A percentile compares a stretch with the other conserved stretches of the same genome.
Conservation (phyloP, 2,113 vertebrate genomes). For the Rhinolophus ferrumequinum region DNA sequence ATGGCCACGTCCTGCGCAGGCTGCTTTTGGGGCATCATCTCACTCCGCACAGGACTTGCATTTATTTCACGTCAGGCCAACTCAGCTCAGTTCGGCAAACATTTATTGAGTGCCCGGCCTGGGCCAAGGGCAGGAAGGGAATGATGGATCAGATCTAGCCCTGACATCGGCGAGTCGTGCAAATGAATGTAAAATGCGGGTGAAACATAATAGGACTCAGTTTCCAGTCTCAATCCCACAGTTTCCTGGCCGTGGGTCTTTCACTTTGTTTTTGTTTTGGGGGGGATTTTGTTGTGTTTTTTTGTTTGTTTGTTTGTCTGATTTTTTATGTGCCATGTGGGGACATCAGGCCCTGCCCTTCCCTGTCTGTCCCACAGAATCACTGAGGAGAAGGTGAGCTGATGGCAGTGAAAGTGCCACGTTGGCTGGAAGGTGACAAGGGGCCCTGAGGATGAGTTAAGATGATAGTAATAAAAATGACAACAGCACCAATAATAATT, state of each 20-base stretch:
- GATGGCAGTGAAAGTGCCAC: not conserved
- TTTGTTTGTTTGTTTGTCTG: too few relatives aligned
- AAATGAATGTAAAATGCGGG: not conserved
- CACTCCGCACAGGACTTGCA: not conserved
- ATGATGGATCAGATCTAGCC: not conserved
- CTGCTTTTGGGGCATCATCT: not conserved
- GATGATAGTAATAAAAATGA: not conserved
- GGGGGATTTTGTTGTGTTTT: not conserved
- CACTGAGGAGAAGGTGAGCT: not conserved
- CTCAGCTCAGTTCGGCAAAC: not conserved
- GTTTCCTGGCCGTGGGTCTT: not conserved
- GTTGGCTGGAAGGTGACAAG: too few relatives aligned
- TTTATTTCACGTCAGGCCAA: not conserved
- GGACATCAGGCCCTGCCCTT: too few relatives aligned
- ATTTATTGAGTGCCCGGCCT: too few relatives aligned
- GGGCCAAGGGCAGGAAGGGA: not conserved
- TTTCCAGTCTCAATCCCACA: not conserved
- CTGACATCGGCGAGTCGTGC: not conserved
- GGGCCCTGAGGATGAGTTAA: not conserved
- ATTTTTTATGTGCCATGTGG: not conserved
- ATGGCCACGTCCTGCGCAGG: accelerated
- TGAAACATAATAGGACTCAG: not conserved
- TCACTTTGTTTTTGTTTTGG: not conserved
- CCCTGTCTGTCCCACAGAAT: not conserved
- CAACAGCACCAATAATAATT: not conserved